These are phyloP conservation scores for Chaetodon trifascialis DNA, from an alignment of 2,113 vertebrate species.

Conservation along the genomic window DNA sequence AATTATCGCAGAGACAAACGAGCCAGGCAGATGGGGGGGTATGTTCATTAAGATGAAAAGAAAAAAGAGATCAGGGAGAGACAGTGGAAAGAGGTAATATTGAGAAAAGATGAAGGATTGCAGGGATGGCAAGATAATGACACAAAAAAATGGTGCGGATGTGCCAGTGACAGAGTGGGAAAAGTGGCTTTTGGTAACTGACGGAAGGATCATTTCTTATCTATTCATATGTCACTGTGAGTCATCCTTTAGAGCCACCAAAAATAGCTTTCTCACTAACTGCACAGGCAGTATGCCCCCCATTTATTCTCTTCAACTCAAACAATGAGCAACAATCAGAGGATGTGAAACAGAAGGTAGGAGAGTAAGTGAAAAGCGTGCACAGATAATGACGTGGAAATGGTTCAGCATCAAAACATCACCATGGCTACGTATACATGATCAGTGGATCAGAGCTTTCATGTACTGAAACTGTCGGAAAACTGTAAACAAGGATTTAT, in stretches of 20 bases:
- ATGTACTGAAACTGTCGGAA: background rate
- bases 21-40: conserved; percentile 23
- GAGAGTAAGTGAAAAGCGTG: background rate
- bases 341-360: conserved; percentile 22
- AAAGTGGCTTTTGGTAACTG: conserved; percentile 49
- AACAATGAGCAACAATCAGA: conserved; percentile 37
- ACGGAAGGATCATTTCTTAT: conserved; percentile 57
- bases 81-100: background rate
- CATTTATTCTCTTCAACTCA: conserved; percentile 48
- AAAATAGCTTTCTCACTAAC: conserved; percentile 65
- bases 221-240: conserved; percentile 61
- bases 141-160: conserved; percentile 26
- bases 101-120: background rate
- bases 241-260: conserved; percentile 64
- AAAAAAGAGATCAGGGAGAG: background rate
- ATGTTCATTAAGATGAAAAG: conserved; percentile 40
- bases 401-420: background rate
- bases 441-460: background rate
- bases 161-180: background rate
- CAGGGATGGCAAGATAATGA: conserved; percentile 34
- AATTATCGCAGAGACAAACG: conserved; percentile 64
- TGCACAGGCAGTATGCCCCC: conserved; percentile 24
- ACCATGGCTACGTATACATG: too few species aligned
- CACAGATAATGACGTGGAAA: background rate
- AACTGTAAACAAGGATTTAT: background rate